Evolutionary conservation across 2,113 vertebrate genomes (phyloP), one percentile per base, ranked within the genome.

Genomic region (Acinonyx jubatus): DNA sequence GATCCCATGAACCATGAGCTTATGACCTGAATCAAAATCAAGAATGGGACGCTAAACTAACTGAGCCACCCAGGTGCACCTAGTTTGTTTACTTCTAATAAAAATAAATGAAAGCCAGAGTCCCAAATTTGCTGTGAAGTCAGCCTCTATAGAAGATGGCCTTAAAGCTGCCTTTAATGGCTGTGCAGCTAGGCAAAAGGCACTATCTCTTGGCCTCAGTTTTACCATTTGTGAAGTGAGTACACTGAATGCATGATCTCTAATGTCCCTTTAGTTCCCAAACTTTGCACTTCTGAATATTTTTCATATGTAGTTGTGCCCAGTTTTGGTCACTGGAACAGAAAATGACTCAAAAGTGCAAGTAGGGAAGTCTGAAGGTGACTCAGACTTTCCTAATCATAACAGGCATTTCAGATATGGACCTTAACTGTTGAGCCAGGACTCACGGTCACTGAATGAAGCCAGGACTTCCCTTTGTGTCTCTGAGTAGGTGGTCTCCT

Each of bases 311-410:
- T 45, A 18, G 45, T 31, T 82, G 16, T 88, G 69, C 38, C 7
- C 6, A 82, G 38, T 73, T 19, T 36, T 41, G 48, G 57, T 91
- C 55, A 76, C 0, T 52, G 27, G 63, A 96, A 89, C 55, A 96
- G 96, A 95, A 97, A 97, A 84, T 97, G 97, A 98, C 66, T 97
- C 95, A 97, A 76, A 96, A 93, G 45, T 57, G 29, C 38, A 71
- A 69, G 61, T 81, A 94, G 57, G 57, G 71, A 96, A 88, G 81
- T 66, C 63, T 79, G 65, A 80, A 76, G 65, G 57, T 97, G 96
- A 98, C 52, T 97, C 96, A 97, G 68, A 92, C 27, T 65, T 97
- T 50, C 97, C 93, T 65, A 71, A 21, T 65, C 76, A 87, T 57
- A 65, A 76, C 65, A 61, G 65, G 33, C 25, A 11, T 36, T 92